These are phyloP conservation scores for Aphelocoma coerulescens DNA, from an alignment of 2,113 vertebrate genomes.

Conservation along the genomic window DNA sequence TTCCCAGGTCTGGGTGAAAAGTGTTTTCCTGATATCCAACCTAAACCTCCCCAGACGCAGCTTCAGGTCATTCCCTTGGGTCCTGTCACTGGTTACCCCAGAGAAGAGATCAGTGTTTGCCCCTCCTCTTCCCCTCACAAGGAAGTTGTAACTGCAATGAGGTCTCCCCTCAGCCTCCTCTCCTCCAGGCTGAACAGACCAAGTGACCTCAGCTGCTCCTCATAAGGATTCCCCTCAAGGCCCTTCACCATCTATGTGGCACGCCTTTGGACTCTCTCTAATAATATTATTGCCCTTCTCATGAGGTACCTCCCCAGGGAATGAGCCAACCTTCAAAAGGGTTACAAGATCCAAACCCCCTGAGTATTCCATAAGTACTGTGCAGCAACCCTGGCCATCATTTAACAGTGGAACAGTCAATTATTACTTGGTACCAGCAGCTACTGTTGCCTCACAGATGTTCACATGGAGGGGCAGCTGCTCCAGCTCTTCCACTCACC, in stretches of 20 bases:
- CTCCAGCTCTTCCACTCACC: background rate
- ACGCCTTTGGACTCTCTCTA: background rate
- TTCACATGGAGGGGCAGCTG: background rate
- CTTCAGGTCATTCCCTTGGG: background rate
- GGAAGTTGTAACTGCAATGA: background rate
- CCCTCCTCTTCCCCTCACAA: fast-evolving
- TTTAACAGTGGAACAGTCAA: background rate
- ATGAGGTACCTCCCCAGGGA: background rate
- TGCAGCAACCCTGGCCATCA: background rate
- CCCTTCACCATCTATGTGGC: background rate
- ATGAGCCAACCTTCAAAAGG: background rate
- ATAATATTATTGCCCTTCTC: background rate
- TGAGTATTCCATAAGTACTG: background rate
- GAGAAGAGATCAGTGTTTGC: background rate
- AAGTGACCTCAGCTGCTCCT: background rate
- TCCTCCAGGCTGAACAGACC: background rate
- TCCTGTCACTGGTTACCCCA: background rate
- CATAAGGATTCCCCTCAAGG: background rate
- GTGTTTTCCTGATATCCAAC: background rate
- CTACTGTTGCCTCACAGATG: background rate
- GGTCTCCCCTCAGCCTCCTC: background rate
- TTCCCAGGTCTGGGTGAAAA: background rate
- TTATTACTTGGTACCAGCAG: background rate
- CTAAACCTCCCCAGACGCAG: background rate
- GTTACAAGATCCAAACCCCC: background rate